Evolutionary conservation across 2,888 invertebrate genomes (phyloP).

Genomic region (Cosmorhoe ocellata): DNA sequence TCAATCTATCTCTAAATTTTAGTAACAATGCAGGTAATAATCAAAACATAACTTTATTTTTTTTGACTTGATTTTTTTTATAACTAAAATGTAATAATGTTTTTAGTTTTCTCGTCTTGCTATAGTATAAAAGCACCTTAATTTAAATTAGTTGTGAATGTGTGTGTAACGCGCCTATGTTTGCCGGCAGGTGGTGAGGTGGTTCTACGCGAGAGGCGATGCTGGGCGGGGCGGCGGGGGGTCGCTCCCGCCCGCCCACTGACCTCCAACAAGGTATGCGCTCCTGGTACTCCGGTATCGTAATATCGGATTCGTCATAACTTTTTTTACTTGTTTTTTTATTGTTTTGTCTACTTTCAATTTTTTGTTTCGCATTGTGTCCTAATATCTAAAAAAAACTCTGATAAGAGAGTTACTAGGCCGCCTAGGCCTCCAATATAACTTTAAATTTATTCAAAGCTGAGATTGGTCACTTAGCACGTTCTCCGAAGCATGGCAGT

Average conservation of each 20-base stretch:
- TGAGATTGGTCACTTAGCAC: too few relatives aligned
- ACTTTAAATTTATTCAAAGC: too few relatives aligned
- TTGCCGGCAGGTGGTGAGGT: constrained; percentile 72
- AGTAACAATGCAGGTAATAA: too few relatives aligned
- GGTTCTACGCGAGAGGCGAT: constrained; percentile 70
- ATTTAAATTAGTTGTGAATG: constrained; percentile 17
- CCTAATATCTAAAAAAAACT: too few relatives aligned
- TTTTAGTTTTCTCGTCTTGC: background rate
- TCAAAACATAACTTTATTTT: too few relatives aligned
- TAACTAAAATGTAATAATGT: too few relatives aligned
- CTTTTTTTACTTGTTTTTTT: constrained; percentile 11
- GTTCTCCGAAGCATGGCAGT: too few relatives aligned
- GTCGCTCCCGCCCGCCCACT: constrained; percentile 82
- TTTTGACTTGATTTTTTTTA: background rate
- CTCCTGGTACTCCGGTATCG: constrained; percentile 51
- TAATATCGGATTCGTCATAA: constrained; percentile 29
- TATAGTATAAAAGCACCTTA: constrained; percentile 5
- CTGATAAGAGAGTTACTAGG: too few relatives aligned
- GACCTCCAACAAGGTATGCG: constrained; percentile 75
- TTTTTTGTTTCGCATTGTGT: constrained; percentile 5
- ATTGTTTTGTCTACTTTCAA: constrained; percentile 8
- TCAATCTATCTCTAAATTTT: too few relatives aligned
- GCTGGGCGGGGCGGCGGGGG: constrained; percentile 82
- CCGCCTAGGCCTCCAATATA: too few relatives aligned
- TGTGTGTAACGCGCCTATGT: constrained; percentile 29